phyloP scores from a whole-genome alignment of 2,797 vertebrate species.

The Takifugu rubripes region DNA sequence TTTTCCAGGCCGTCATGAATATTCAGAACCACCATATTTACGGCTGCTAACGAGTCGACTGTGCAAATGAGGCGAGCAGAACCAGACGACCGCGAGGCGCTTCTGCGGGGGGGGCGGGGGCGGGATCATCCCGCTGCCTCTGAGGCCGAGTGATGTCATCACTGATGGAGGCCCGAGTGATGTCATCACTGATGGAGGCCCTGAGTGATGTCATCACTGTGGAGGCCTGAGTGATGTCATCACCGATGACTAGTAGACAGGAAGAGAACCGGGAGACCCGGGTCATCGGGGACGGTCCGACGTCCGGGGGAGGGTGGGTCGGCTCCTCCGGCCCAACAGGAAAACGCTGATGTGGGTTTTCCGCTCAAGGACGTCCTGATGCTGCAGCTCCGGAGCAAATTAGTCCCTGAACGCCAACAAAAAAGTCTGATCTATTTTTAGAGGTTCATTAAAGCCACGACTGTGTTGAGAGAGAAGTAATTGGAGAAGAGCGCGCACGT shows the following conservation, averaged over 20 bases:
- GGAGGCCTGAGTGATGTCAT: no score
- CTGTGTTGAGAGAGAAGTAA: background rate
- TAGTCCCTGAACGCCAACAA: background rate
- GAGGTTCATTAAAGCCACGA: background rate
- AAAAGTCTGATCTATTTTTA: background rate
- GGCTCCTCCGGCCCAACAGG: no score
- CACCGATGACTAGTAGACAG: no score
- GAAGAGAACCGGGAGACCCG: no score
- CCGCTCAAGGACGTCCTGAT: background rate
- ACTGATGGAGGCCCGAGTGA: background rate
- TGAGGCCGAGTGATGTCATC: background rate
- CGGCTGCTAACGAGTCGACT: background rate
- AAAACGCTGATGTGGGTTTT: no score
- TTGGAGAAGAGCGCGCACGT: background rate
- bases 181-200: no score
- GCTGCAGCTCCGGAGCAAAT: background rate
- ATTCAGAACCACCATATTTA: background rate
- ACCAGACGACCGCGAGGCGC: background rate
- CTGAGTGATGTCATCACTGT: no score
- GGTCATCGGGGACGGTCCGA: no score
- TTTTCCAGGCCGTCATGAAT: background rate
- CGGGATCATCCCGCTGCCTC: background rate
- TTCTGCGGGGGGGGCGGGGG: background rate
- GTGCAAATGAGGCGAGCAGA: background rate
- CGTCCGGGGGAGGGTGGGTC: no score